Base-by-base conservation (phyloP, 2,797 vertebrate species). In the Phyllotis vaccarum region DNA sequence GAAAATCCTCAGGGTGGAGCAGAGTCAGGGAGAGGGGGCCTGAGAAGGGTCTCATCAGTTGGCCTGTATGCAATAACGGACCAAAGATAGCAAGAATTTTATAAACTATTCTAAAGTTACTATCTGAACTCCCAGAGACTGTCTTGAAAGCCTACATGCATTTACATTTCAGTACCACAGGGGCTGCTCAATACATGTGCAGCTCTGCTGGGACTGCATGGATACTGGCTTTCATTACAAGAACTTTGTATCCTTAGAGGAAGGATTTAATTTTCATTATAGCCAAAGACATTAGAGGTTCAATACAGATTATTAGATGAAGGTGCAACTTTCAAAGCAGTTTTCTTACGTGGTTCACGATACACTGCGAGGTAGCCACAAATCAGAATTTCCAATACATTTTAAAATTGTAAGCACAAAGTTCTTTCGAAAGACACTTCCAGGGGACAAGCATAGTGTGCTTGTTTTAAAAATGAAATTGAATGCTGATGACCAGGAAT, bases 401-500 rank as follows among this genome's bases (percentile, higher is more conserved):
- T 34, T 43, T 68, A 52, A 40, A 52, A 80, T 64, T 46, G 22
- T 12, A 49, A 85, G 22, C 3, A 22, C 34, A 22, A 43, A 75
- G 22, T 37, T 52, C 16, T 31, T 40, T 34, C 0, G 9, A 86
- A 92, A 29, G 27, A 22, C 9, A 37, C 0, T 12, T 85, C n/a
- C 52, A 66, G 60, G 76, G 74, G 31, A 31, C 75, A 10, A 46
- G 12, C 46, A 66, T 43, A 22, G 14, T 37, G 37, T 64, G 29
- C 17, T 86, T 87, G 27, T 79, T 83, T 93, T 88, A 82, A 89
- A 95, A 90, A n/a, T 88, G 19, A 83, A 88, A 86, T 40, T 66
- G 37, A 40, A 27, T 17, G 37, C 37, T 31, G 37, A 43, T 46
- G 58, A 29, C 74, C 37, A 2, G 14, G 37, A 11, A 40, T 34